Base-by-base conservation (phyloP, 2,888 invertebrate genomes). In the Crepidodera aurea region DNA sequence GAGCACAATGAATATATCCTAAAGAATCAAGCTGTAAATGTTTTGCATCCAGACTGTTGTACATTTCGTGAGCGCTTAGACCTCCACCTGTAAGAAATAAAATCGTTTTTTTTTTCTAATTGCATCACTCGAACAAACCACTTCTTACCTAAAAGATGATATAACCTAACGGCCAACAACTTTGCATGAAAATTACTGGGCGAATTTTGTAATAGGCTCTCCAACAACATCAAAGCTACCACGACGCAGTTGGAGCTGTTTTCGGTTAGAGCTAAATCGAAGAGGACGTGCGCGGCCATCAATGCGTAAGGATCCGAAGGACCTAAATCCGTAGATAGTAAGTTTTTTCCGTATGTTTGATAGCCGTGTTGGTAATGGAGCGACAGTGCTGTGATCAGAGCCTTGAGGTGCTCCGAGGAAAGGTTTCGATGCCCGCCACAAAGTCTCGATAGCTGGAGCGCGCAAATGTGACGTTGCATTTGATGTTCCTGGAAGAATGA, bases 1-100 rank as follows among this genome's bases (percentile, higher is more conserved):
- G 86, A 67, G 90, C 90, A 68, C 90, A 87, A 81, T 93, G 91
- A 64, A 92, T 83, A 83, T 93, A 93, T 69, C 96, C 94, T 78
- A 98, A 83, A 0, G 96, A 93, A 79, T 96, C 94, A 77, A 96
- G 84, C 82, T 96, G 96, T 71, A 97, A 88, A 81, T 97, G 95
- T 81, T 98, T 98, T 60, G 94, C 87, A 76, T 97, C 96, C 76
- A 98, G 82, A 55, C 87, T 86, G 70, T 89, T 88, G 81, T 91
- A 93, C 73, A 90, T 84, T 51, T 85, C 84, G 73, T 90, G 89
- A 25, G 93, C 93, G 1, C 90, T 90, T 50, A 87, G 80, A 18
- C 88, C 87, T 69, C 90, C 91, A 64, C 94, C 94, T 84, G 81
- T 73, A 78, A 82, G 76, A 18, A 37, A 29, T n/a, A 25, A 51